phyloP scores from a whole-genome alignment of 2,113 vertebrate species.

The Corythornis vintsioides region DNA sequence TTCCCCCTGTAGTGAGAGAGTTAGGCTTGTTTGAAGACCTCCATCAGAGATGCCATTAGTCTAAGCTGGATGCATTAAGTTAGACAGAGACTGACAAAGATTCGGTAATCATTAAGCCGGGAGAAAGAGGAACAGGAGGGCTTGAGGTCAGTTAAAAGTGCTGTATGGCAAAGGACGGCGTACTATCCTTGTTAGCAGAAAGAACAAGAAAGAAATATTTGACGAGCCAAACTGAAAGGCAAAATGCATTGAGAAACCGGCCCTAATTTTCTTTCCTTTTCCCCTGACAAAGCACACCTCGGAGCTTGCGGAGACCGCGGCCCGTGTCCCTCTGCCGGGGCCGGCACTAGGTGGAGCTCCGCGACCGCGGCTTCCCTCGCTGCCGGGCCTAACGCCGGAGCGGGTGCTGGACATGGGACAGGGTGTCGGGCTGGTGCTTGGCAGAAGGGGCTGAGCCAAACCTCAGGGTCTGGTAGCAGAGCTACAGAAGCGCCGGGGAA shows the following conservation, averaged over 20 bases:
- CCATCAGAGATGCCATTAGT: not conserved
- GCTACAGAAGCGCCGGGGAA: rapidly evolving
- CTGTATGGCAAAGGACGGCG: rapidly evolving
- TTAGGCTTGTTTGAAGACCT: not conserved
- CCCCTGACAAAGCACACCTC: rapidly evolving
- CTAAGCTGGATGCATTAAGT: not conserved
- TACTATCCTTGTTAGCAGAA: not conserved
- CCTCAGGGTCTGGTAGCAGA: rapidly evolving
- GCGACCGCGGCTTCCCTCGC: not conserved
- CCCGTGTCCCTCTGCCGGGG: not conserved
- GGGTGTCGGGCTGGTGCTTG: rapidly evolving
- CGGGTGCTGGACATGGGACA: rapidly evolving
- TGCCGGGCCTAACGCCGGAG: rapidly evolving
- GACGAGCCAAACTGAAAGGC: not conserved
- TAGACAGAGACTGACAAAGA: not conserved
- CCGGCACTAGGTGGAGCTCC: slow-evolving; percentile 47
- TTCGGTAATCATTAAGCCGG: not conserved
- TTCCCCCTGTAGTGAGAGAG: not conserved
- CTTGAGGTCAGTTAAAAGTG: not conserved
- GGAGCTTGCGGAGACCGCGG: not conserved
- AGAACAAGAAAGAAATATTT: not conserved
- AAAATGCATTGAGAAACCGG: not conserved
- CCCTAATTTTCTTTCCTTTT: not conserved
- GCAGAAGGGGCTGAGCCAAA: not conserved
- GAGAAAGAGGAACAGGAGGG: not conserved